Evolutionary conservation across 2,797 vertebrate species (phyloP), one percentile per base, ranked within the genome.

Genomic region (Lepidocolaptes lacrymiger): DNA sequence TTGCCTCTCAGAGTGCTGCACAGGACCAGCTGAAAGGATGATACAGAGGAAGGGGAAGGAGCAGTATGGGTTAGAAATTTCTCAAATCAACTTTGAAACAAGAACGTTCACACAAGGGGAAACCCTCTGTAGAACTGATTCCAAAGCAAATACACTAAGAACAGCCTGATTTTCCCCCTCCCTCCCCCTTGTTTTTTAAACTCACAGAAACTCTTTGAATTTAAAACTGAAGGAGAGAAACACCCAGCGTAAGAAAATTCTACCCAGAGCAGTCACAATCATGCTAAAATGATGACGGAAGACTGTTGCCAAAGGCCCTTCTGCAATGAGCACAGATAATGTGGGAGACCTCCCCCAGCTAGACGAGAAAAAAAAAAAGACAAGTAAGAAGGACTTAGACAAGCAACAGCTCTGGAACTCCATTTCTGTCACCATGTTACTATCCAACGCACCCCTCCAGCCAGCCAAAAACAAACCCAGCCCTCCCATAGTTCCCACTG

Each of bases 401-500:
- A 79, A 82, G 26, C 16, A 75, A 24, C 30, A 62, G 46, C n/a
- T 62, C 41, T 61, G 5, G 8, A 46, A 44, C 34, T 28, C 44
- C 64, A 16, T 66, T 85, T 93, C 72, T 76, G 30, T 12, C 37
- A 64, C 32, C 13, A 9, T 18, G 9, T 55, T 62, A 34, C 46
- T 16, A 32, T 9, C 9, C 64, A 68, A 67, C 83, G 52, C 44
- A 68, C 24, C 41, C 72, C 6, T 2, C 39, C 69, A 78, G 24
- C 24, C 74, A 86, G 61, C 30, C 20, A 49, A 30, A 84, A 73
- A 1, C 21, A 55, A 85, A 32, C 23, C 27, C 36, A 89, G 46
- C 11, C 18, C 26, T 43, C 30, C 36, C 32, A 2, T 1, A 27
- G 9, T 3, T 89, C 32, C 44, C 24, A 2, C 0, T 5, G 34